Evolutionary conservation across 37 sponge, comb jelly and placozoan genomes (phyloP).

Genomic region (Tethya wilhelma): DNA sequence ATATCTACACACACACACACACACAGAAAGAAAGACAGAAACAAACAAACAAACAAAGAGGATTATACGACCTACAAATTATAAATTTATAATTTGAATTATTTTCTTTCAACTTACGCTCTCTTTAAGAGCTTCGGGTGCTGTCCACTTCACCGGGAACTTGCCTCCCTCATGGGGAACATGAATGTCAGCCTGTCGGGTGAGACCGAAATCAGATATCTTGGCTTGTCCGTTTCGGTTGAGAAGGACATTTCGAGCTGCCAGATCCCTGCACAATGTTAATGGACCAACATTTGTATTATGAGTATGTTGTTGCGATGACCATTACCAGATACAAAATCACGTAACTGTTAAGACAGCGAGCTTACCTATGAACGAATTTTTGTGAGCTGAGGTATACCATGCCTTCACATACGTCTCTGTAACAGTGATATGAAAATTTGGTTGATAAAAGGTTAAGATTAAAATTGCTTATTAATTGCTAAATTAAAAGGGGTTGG

Average conservation of each 20-base stretch:
- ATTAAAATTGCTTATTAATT: too few relatives aligned
- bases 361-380: conserved; percentile 76
- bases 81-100: not conserved
- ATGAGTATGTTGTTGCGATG: not conserved
- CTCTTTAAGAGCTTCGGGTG: conserved; percentile 84
- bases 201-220: conserved; percentile 83
- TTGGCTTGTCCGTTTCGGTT: conserved; percentile 78
- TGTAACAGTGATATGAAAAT: not conserved
- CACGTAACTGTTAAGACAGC: too few relatives aligned
- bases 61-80: not conserved
- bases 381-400: conserved; percentile 50
- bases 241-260: conserved; percentile 71
- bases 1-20: conserved; percentile 55
- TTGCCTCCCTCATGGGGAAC: conserved; percentile 85
- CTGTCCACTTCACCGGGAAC: conserved; percentile 88
- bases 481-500: too few relatives aligned
- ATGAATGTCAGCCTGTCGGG: conserved; percentile 55
- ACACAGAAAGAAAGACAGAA: not conserved
- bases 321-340: not conserved
- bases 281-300: not conserved
- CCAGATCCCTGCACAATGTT: conserved; percentile 46
- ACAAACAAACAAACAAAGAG: not conserved
- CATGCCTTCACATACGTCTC: conserved; percentile 82
- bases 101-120: conserved; percentile 54
- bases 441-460: too few relatives aligned